These are phyloP conservation scores for Caerostris extrusa DNA, from an alignment of 1,140 invertebrate genomes.

Conservation along the genomic window DNA sequence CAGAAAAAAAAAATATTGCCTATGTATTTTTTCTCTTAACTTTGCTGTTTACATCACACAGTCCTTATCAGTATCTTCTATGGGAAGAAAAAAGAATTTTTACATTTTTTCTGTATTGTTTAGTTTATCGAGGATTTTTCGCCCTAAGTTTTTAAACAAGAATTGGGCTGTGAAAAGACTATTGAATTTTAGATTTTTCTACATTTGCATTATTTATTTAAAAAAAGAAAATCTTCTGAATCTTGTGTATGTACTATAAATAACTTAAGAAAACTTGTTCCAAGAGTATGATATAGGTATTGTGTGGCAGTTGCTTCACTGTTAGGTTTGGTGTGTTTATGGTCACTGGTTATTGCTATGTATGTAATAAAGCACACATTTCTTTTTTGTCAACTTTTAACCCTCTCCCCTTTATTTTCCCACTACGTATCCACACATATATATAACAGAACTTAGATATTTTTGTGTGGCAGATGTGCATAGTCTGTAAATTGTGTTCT, in stretches of 20 bases:
- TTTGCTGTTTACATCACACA: constrained; percentile 65
- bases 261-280: constrained; percentile 63
- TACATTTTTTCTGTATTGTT: constrained; percentile 38
- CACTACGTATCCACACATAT: constrained; percentile 50
- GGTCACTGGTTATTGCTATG: constrained; percentile 77
- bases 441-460: constrained; percentile 77
- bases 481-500: constrained; percentile 77
- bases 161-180: constrained; percentile 48
- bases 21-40: constrained; percentile 58
- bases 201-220: constrained; percentile 75
- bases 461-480: constrained; percentile 75
- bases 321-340: constrained; percentile 77
- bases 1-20: constrained; percentile 53
- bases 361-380: constrained; percentile 76
- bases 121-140: constrained; percentile 32
- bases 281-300: constrained; percentile 74
- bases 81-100: constrained; percentile 44
- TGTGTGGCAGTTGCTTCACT: constrained; percentile 75
- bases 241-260: constrained; percentile 72
- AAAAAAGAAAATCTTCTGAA: constrained; percentile 63
- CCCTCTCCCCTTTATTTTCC: constrained; percentile 28
- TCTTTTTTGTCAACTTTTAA: constrained; percentile 73
- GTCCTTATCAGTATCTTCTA: constrained; percentile 66
- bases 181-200: constrained; percentile 73
- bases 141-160: not conserved